Percentiles rank a stretch among this genome's conserved stretches.
These are phyloP conservation scores for Phrynosoma platyrhinos DNA, from an alignment of 2,113 vertebrate genomes.

Conservation along the genomic window DNA sequence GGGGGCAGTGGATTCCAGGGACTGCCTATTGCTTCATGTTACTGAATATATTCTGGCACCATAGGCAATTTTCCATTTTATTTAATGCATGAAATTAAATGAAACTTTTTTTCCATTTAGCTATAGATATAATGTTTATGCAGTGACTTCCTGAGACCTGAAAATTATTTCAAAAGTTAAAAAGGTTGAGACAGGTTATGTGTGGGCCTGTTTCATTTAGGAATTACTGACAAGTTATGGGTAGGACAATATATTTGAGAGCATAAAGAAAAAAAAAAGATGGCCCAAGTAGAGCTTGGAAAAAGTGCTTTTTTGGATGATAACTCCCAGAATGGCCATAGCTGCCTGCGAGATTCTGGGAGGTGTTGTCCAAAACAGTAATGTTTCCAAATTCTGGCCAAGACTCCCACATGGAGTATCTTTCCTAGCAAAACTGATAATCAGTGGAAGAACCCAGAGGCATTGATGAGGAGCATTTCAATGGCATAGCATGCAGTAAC, in stretches of 20 bases:
- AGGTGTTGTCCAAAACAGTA: not conserved
- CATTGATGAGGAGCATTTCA: slow-evolving; percentile 28
- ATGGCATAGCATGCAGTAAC: not conserved
- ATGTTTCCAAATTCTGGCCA: not conserved
- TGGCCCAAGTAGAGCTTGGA: too few species aligned
- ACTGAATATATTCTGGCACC: not conserved
- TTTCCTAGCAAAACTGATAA: not conserved
- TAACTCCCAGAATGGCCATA: too few species aligned
- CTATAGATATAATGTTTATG: too few species aligned
- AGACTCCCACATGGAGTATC: not conserved
- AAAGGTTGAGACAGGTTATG: too few species aligned
- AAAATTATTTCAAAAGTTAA: too few species aligned
- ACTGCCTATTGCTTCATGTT: not conserved
- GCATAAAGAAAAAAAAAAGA: not conserved
- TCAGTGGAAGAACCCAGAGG: not conserved
- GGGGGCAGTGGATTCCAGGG: not conserved
- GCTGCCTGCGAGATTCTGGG: not conserved
- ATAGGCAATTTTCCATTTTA: not conserved
- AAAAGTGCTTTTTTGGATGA: too few species aligned
- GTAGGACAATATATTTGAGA: not conserved
- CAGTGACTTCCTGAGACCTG: too few species aligned
- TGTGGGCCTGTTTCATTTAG: not conserved
- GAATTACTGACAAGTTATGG: not conserved
- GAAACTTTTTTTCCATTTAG: too few species aligned
- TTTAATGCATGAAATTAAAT: too few species aligned